Conservation (phyloP, 2,888 invertebrate species). For the Unio pictorum region DNA sequence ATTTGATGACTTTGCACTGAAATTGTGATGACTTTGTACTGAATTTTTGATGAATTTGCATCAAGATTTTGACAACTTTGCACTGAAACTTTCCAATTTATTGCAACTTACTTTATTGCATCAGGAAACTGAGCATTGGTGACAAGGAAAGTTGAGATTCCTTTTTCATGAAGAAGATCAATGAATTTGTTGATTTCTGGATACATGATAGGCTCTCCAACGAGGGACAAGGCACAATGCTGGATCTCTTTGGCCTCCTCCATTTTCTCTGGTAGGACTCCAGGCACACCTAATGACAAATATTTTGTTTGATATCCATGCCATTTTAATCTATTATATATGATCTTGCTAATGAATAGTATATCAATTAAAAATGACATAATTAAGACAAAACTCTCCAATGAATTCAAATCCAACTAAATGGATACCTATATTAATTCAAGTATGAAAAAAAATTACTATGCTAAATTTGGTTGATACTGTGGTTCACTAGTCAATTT, state of each 20-base stretch:
- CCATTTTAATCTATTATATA: not conserved
- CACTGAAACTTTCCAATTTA: not conserved
- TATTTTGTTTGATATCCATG: not conserved
- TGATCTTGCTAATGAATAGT: not conserved
- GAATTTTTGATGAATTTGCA: no score
- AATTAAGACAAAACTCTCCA: no score
- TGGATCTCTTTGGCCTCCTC: constrained; percentile 73
- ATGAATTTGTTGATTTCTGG: constrained; percentile 76
- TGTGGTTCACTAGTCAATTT: no score
- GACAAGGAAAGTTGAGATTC: constrained; percentile 76
- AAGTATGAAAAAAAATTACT: no score
- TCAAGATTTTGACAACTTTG: not conserved
- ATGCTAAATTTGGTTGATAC: no score
- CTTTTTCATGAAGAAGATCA: constrained; percentile 72
- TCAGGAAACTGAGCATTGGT: constrained; percentile 78
- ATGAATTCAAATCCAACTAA: no score
- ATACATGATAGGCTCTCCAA: constrained; percentile 79
- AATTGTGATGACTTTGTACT: not conserved
- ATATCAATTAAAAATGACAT: not conserved
- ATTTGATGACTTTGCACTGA: no score
- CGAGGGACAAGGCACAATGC: constrained; percentile 77
- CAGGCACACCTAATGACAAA: constrained; percentile 74
- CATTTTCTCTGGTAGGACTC: constrained; percentile 74
- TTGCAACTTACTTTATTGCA: constrained; percentile 72
- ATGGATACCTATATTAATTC: no score